Conservation (phyloP, 2,797 vertebrate species). For the Zenarchopterus dispar region DNA sequence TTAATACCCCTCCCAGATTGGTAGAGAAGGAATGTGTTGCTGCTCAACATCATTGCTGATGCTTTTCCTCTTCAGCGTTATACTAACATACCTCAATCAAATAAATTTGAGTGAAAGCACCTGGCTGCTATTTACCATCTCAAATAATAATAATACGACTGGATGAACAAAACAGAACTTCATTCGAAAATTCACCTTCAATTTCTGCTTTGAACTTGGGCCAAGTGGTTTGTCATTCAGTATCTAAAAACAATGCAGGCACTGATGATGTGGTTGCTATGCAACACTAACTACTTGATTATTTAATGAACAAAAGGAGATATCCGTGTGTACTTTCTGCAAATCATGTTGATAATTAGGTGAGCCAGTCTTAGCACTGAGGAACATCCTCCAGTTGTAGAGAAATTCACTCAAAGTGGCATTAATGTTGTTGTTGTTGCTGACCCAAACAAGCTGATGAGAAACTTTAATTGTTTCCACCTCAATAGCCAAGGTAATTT, state of each 20-base stretch:
- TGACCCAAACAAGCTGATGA: constrained; percentile 41
- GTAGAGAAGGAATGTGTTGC: too few relatives aligned
- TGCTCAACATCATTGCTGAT: too few relatives aligned
- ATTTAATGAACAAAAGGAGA: constrained; percentile 75
- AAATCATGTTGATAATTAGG: constrained; percentile 15
- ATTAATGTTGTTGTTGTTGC: constrained; percentile 31
- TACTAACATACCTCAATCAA: too few relatives aligned
- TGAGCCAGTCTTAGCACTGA: constrained; percentile 7
- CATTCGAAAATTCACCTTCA: constrained; percentile 42
- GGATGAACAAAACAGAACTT: constrained; percentile 31
- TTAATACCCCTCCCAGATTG: too few relatives aligned
- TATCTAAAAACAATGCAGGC: constrained; percentile 73
- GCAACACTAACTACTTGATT: constrained; percentile 79
- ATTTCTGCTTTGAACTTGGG: constrained; percentile 55
- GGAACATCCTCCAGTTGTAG: constrained; percentile 11
- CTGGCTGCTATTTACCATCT: too few relatives aligned
- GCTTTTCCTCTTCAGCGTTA: too few relatives aligned
- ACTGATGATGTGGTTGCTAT: constrained; percentile 76
- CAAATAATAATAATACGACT: too few relatives aligned
- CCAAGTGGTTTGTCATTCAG: constrained; percentile 60
- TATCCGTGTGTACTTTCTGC: constrained; percentile 15
- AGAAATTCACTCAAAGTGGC: constrained; percentile 15
- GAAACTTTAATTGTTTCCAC: constrained; percentile 24
- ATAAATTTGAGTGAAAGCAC: too few relatives aligned
- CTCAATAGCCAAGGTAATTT: constrained; percentile 36